phyloP scores from a whole-genome alignment of 2,797 vertebrate species.

The Chaenodraco wilsoni region DNA sequence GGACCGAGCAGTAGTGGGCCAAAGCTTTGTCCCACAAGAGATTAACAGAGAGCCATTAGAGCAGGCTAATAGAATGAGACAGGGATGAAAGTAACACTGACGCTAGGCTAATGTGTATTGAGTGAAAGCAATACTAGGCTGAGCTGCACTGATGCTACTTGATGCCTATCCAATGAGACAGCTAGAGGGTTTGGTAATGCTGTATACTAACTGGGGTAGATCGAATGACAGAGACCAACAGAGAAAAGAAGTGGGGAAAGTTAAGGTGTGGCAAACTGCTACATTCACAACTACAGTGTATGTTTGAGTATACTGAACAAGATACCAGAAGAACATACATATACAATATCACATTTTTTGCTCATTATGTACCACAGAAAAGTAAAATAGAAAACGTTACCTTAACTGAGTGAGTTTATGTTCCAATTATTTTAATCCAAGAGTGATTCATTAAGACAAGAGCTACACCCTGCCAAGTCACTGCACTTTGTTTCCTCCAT shows the following conservation, averaged over 20 bases:
- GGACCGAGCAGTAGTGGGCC: constrained; percentile 55
- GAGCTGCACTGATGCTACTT: constrained; percentile 53
- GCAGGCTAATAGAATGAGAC: constrained; percentile 76
- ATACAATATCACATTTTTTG: neutral
- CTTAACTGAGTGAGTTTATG: constrained; percentile 55
- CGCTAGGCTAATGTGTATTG: constrained; percentile 71
- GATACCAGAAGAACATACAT: neutral
- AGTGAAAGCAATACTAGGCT: constrained; percentile 71
- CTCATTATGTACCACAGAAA: neutral
- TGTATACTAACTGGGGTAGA: constrained; percentile 47
- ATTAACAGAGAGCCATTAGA: constrained; percentile 74
- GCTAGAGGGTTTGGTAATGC: constrained; percentile 49
- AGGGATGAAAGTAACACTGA: constrained; percentile 69
- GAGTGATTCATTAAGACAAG: constrained; percentile 14
- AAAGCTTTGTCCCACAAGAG: constrained; percentile 62
- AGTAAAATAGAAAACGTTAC: constrained; percentile 57
- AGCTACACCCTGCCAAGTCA: constrained; percentile 37
- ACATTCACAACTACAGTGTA: neutral
- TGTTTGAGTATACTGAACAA: neutral
- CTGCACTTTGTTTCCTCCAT: constrained; percentile 48
- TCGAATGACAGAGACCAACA: constrained; percentile 58
- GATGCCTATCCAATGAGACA: constrained; percentile 70
- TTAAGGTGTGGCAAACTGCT: constrained; percentile 42
- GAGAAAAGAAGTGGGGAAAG: constrained; percentile 29
- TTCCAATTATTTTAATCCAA: constrained; percentile 43